Evolutionary conservation across 1,140 invertebrate genomes (phyloP), one percentile per base, ranked within the genome.

Genomic region (Drosophila kepulauana): DNA sequence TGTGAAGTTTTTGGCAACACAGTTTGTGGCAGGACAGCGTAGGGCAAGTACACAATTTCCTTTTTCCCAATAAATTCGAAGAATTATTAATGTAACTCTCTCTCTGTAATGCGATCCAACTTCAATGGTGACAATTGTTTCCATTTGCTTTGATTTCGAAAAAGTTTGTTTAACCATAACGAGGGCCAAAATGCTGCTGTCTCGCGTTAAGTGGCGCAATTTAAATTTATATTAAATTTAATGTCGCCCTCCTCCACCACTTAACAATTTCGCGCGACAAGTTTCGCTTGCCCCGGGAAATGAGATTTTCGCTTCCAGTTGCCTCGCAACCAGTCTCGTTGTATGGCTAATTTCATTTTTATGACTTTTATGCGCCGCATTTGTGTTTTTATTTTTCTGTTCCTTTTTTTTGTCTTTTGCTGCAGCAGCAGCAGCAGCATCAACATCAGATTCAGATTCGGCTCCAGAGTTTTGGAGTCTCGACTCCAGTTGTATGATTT

Each of bases 261-360:
- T 63, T 54, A 54, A 35, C 20, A 52, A 62, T 33, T 62, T 10
- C n/a, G 16, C 48, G 41, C 52, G 35, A 10, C 58, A 54, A 70
- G 58, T 63, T 70, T 33, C 10, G 13, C 41, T 48, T 41, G 10
- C 10, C 66, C 46, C 66, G 33, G 6, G 16, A 35, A 35, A 38
- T 20, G 11, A 16, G 30, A 7, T 35, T 67, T 25, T 35, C 16
- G 33, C 43, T 49, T 13, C 20, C 25, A 15, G 56, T 45, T 46
- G 15, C 64, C 38, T 43, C 48, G 56, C 62, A 33, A 54, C 58
- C 64, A 25, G 71, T 72, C 73, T 72, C 20, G 67, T 43, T 71
- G 58, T 78, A 49, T 57, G 84, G 70, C 84, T 87, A 87, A 87
- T 87, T 88, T 88, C 61, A 78, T 82, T 87, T 87, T 82, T 84